These are phyloP conservation scores for Andrena hattorfiana DNA, from an alignment of 2,888 invertebrate genomes.

Conservation along the genomic window DNA sequence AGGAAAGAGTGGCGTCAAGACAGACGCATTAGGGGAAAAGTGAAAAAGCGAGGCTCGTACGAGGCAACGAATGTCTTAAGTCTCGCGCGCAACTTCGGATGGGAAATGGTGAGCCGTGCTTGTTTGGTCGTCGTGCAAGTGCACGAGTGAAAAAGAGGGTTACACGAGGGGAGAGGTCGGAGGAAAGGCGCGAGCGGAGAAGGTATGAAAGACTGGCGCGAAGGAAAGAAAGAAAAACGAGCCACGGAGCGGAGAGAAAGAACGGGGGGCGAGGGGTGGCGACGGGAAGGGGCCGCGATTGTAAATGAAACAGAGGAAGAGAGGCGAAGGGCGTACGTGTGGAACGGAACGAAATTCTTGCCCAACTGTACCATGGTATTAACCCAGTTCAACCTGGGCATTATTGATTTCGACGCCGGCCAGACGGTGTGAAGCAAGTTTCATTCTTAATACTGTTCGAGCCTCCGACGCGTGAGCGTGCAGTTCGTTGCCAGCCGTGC, in stretches of 20 bases:
- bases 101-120: constrained; percentile 25
- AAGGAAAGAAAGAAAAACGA: constrained; percentile 17
- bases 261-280: neutral
- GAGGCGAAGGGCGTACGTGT: constrained; percentile 36
- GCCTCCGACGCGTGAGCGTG: constrained; percentile 47
- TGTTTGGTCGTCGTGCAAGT: constrained; percentile 7
- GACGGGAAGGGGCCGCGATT: neutral
- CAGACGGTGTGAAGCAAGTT: constrained; percentile 70
- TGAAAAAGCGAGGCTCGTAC: neutral
- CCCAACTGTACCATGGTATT: constrained; percentile 66
- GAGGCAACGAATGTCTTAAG: constrained; percentile 18
- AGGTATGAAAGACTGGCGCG: neutral
- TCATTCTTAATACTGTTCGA: constrained; percentile 71
- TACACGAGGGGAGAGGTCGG: constrained; percentile 8
- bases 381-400: constrained; percentile 67
- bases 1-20: neutral
- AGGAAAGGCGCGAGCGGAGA: constrained; percentile 1
- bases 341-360: constrained; percentile 58
- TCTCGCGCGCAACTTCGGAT: constrained; percentile 14
- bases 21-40: neutral
- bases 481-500: constrained; percentile 52
- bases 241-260: neutral
- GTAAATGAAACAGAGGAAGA: neutral
- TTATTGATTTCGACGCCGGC: constrained; percentile 69
- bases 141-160: constrained; percentile 17